Percentiles rank a stretch among this genome's conserved stretches.
Evolutionary conservation across 2,797 vertebrate genomes (phyloP).

Genomic region (Pseudopleuronectes americanus): DNA sequence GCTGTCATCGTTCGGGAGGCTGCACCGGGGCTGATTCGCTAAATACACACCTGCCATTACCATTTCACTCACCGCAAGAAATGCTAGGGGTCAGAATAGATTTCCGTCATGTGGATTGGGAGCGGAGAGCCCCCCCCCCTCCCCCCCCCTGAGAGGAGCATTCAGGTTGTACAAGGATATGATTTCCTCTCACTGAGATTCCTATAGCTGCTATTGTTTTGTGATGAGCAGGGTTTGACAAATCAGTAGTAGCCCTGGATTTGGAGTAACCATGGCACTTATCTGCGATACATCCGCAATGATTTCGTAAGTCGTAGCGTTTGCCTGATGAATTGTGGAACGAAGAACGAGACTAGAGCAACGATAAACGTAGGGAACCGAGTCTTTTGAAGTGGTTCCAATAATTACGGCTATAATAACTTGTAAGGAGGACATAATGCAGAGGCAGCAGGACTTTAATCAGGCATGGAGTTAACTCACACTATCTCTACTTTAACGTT

Average conservation of each 20-base stretch:
- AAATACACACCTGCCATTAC: slow-evolving; percentile 62
- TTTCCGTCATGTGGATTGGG: slow-evolving; percentile 46
- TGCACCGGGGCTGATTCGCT: slow-evolving; percentile 40
- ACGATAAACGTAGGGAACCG: slow-evolving; percentile 32
- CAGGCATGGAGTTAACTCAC: slow-evolving; percentile 20
- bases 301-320: not conserved
- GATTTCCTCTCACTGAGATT: slow-evolving; percentile 34
- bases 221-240: slow-evolving; percentile 26
- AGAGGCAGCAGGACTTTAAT: slow-evolving; percentile 30
- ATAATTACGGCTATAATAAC: slow-evolving; percentile 60
- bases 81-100: slow-evolving; percentile 52
- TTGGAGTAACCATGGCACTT: not conserved
- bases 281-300: not conserved
- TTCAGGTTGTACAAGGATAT: not conserved
- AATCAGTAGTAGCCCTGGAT: not conserved
- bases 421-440: slow-evolving; percentile 62
- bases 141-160: not conserved
- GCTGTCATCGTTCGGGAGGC: slow-evolving; percentile 58
- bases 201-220: slow-evolving; percentile 20
- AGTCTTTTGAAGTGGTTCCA: slow-evolving; percentile 53
- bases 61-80: slow-evolving; percentile 40
- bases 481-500: slow-evolving; percentile 20
- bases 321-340: not conserved
- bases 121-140: not conserved
- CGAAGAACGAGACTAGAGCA: slow-evolving; percentile 16